Evolutionary conservation across 2,113 vertebrate species (phyloP), one percentile per base, ranked within the genome.

Genomic region (Nansenia antarctica): DNA sequence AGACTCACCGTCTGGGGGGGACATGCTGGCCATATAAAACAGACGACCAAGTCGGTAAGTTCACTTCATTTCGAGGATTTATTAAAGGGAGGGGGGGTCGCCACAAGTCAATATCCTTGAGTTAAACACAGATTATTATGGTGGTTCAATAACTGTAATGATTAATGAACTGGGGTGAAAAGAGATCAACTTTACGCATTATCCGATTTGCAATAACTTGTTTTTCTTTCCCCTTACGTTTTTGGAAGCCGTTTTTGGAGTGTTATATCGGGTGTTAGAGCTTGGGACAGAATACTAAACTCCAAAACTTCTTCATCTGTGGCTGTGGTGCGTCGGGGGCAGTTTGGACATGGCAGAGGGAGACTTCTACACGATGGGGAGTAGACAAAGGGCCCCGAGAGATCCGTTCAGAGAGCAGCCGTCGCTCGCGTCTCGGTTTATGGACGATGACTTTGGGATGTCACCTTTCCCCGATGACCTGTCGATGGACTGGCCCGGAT

Each of bases 381-480:
- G 22, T 85, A 88, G 96, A 26, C 94, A 95, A 86, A 86, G 95
- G 78, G 88, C 91, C 62, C 59, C 92, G 27, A 87, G 95, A 55
- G 96, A 99, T 81, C 95, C 96, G 12, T 98, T 99, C 88, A 79
- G 94, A 73, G 96, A 98, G 55, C 12, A 9, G 62, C 91, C 94
- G 62, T 80, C 90, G 26, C 86, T 98, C 60, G 90, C 92, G 11
- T 93, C 95, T 0, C 95, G 93, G 20, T 94, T 99, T 63, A 92
- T 99, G 91, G 95, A 97, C 0, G 96, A 98, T 20, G 96, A 97
- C 37, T 99, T 99, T 76, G 95, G 94, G 31, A 94, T 99, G 88
- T 86, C 95, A 0, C 84, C 95, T 31, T 99, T 98, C 81, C 87
- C 93, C 0, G 95, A 96, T 0, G 96, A 98, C 5, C 84, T 99